Evolutionary conservation across 2,888 invertebrate species (phyloP).

Genomic region (Frankliniella intonsa): DNA sequence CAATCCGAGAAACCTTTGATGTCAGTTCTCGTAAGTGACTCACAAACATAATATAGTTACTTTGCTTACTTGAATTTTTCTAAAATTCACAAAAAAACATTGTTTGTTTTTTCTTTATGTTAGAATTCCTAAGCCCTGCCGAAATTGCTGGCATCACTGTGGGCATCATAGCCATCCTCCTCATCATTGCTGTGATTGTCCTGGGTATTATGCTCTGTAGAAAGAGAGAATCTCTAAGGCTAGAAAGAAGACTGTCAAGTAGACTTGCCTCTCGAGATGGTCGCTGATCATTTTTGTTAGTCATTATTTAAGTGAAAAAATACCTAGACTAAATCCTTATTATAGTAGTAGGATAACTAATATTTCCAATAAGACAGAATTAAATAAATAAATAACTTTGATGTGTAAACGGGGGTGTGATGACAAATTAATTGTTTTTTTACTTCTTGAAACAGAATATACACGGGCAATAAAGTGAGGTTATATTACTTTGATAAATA

Average conservation of each 20-base stretch:
- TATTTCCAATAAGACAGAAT: not conserved
- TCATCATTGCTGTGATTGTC: constrained; percentile 56
- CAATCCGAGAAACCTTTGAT: constrained; percentile 58
- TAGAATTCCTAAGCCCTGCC: constrained; percentile 50
- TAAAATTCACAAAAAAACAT: constrained; percentile 56
- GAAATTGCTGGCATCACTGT: constrained; percentile 67
- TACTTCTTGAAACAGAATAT: no score
- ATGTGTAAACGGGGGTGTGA: no score
- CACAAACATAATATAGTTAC: not conserved
- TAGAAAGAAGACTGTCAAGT: constrained; percentile 46
- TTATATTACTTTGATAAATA: not conserved
- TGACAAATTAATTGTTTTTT: no score
- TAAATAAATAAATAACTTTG: not conserved
- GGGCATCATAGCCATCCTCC: constrained; percentile 59
- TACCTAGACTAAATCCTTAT: not conserved
- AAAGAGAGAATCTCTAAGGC: constrained; percentile 50
- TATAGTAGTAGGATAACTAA: not conserved
- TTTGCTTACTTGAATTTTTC: constrained; percentile 2
- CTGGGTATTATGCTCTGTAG: constrained; percentile 59
- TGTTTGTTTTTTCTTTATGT: constrained; percentile 41
- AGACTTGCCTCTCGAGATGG: not conserved
- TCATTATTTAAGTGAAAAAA: no score
- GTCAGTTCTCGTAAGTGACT: constrained; percentile 49
- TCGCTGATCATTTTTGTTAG: not conserved
- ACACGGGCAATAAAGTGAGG: not conserved